Evolutionary conservation across 2,797 vertebrate genomes (phyloP).

Genomic region (Kryptolebias ocellatus): DNA sequence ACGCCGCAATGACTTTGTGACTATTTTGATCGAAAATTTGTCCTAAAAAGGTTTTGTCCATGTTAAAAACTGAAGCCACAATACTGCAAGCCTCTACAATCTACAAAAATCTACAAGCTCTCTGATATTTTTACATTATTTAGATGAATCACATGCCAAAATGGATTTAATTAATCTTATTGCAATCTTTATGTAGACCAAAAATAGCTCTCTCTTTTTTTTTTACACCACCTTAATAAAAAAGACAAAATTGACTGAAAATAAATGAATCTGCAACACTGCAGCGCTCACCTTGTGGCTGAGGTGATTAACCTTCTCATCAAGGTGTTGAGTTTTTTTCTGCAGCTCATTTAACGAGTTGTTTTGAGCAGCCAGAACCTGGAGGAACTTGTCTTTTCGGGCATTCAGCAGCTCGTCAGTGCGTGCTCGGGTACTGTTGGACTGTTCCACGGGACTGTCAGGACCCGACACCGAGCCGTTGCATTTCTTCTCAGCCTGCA

Average conservation of each 20-base stretch:
- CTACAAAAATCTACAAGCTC: no score
- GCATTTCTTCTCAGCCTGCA: conserved; percentile 72
- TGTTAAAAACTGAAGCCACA: no score
- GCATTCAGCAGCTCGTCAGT: conserved; percentile 69
- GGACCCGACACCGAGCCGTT: conserved; percentile 70
- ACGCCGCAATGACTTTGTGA: no score
- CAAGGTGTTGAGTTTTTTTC: conserved; percentile 72
- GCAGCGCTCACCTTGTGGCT: conserved; percentile 77
- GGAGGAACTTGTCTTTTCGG: conserved; percentile 64
- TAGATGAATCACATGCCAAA: no score
- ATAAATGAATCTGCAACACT: no score
- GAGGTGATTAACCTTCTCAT: conserved; percentile 67
- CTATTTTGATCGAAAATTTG: no score
- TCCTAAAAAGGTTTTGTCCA: no score
- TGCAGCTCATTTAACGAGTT: conserved; percentile 80
- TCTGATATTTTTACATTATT: no score
- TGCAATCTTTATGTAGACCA: no score
- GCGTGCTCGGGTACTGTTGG: conserved; percentile 40
- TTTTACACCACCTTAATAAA: neutral
- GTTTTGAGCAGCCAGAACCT: conserved; percentile 68
- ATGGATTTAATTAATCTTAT: no score
- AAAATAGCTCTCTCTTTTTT: no score
- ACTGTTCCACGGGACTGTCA: conserved; percentile 70
- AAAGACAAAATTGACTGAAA: neutral
- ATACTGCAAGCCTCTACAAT: no score